Conservation (phyloP, 2,113 vertebrate genomes). For the Menura novaehollandiae region DNA sequence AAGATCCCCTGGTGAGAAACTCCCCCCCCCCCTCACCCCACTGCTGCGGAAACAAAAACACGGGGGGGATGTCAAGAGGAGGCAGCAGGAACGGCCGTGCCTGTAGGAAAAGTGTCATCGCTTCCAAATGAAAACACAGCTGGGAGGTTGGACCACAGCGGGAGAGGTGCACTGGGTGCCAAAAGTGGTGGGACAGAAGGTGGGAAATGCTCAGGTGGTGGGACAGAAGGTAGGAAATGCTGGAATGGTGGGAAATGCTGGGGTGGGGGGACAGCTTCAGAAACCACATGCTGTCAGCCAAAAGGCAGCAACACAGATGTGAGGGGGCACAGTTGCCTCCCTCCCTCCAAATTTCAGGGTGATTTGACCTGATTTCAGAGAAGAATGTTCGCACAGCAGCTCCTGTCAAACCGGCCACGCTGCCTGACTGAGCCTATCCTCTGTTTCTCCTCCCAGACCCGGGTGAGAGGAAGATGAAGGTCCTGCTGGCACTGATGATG, state of each 20-base stretch:
- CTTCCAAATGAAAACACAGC: background rate
- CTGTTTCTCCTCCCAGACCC: background rate
- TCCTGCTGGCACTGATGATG: background rate
- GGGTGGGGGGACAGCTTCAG: no score
- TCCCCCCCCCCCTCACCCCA: background rate
- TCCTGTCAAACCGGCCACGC: fast-evolving
- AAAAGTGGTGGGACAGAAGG: background rate
- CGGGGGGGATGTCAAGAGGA: background rate
- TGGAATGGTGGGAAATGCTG: background rate
- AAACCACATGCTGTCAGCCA: fast-evolving
- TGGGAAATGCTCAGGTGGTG: background rate
- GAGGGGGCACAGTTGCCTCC: background rate
- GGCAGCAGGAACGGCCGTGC: background rate
- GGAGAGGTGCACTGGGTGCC: fast-evolving
- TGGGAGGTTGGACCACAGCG: fast-evolving
- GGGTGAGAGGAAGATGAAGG: slow-evolving; percentile 29
- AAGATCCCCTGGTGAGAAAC: background rate
- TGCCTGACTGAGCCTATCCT: background rate
- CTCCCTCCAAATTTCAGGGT: background rate
- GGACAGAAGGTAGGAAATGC: background rate
- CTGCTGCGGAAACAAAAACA: fast-evolving
- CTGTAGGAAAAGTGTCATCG: fast-evolving
- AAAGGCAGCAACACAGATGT: background rate
- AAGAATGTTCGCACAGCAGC: background rate
- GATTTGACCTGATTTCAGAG: background rate